Percentiles rank a stretch among this genome's conserved stretches.
Evolutionary conservation across 2,888 invertebrate species (phyloP).

Genomic region (Meloe dianella): DNA sequence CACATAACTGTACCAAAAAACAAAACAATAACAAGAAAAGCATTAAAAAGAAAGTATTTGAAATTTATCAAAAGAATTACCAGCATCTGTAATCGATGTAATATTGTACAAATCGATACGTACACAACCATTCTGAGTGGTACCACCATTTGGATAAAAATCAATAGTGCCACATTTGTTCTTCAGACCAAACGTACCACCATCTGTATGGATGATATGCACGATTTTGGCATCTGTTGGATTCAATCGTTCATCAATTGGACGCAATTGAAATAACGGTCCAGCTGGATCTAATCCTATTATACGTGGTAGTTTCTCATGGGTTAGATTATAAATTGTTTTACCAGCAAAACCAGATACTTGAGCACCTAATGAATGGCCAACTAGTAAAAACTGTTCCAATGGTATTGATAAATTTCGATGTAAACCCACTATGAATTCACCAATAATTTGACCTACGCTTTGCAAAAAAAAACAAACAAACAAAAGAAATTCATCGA

Average conservation of each 20-base stretch:
- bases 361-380: conserved; percentile 50
- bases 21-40: conserved; percentile 31
- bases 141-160: conserved; percentile 52
- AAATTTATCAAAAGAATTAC: conserved; percentile 6
- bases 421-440: conserved; percentile 41
- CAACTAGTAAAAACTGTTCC: conserved; percentile 43
- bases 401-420: conserved; percentile 40
- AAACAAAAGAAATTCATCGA: background rate
- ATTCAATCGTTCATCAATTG: conserved; percentile 42
- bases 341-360: conserved; percentile 46
- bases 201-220: conserved; percentile 49
- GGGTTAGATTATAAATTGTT: conserved; percentile 38
- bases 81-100: conserved; percentile 16
- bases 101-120: conserved; percentile 43
- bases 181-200: conserved; percentile 45
- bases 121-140: conserved; percentile 49
- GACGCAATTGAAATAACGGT: conserved; percentile 41
- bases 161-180: conserved; percentile 47
- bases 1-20: conserved; percentile 49
- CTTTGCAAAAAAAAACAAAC: background rate
- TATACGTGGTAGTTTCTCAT: conserved; percentile 42
- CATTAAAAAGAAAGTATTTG: background rate
- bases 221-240: conserved; percentile 49
- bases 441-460: conserved; percentile 42
- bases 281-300: conserved; percentile 51